Evolutionary conservation across 1,140 invertebrate species (phyloP), one percentile per base, ranked within the genome.

Genomic region (Sycobia sp.): DNA sequence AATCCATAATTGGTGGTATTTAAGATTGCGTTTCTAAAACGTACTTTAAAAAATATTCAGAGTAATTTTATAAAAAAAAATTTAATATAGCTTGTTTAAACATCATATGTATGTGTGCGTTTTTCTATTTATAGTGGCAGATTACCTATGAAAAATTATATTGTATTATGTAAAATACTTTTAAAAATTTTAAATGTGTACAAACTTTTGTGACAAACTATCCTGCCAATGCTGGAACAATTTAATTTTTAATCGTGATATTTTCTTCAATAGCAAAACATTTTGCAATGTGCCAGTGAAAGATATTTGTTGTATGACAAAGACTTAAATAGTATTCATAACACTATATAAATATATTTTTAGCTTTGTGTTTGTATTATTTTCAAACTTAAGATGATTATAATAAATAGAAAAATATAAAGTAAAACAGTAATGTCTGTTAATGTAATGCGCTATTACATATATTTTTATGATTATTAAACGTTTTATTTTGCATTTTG

Each of bases 241-340:
- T 54, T 51, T 22, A 60, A 60, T 23, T 34, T 49, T 49, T 25
- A 18, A 41, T 23, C 10, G 20, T 25, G 29, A 39, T 55, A 18
- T 18, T 5, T 14, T 10, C 39, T 53, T 11, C 29, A 7, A 44
- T 36, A 4, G 44, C 46, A 13, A 7, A 49, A 39, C 2, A 51
- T 4, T 62, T 36, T 20, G 41, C 14, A 54, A 54, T 56, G 60
- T 62, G 60, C 53, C 60, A 62, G 43, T 62, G 41, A 5, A 54
- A 54, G n/a, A 34, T 27, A 44, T 62, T 38, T 34, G 54, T 46
- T 54, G 14, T 44, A 22, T 44, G 36, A 54, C 27, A 41, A 59
- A 50, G 13, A 43, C 22, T 13, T 46, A 32, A 38, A 57, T 38
- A 46, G 41, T 46, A 46, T 57, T 56, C 29, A 16, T 43, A 59